Evolutionary conservation across 2,797 vertebrate genomes (phyloP), one percentile per base, ranked within the genome.

Genomic region (Serranus cabrilla): DNA sequence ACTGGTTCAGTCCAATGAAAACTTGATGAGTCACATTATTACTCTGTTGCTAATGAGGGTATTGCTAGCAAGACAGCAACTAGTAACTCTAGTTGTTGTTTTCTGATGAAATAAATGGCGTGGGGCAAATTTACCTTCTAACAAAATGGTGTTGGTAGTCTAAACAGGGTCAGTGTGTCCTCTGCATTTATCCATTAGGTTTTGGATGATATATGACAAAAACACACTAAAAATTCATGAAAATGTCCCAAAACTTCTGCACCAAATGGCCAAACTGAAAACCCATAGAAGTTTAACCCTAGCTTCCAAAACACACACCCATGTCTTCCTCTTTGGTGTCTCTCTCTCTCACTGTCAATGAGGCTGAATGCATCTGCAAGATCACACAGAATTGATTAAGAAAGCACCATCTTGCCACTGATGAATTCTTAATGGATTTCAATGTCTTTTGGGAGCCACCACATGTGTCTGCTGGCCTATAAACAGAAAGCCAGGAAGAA

Each of bases 321-420:
- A 39, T 80, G 46, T 68, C 47, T 73, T 61, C 17, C 49, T 34
- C 63, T 71, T 66, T 23, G 1, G 13, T 62, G 39, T 39, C 21
- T 63, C 27, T 27, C 27, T 27, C 45, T 70, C 37, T 50, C 58
- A 40, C 25, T 59, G 62, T 84, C 90, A 83, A 13, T 65, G 78
- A 78, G 76, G 71, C 81, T 62, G 70, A 79, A 76, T 59, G 78
- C 72, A 78, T 89, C 73, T 76, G 63, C 66, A 52, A 86, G 74
- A 92, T 93, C 90, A 92, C 88, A 93, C 76, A 72, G 91, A 91
- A 91, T 93, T 91, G 88, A 91, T 92, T 82, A 90, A 84, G 89
- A 91, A 87, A 83, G 85, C 85, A 90, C 89, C 91, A 91, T 86
- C 90, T 92, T 93, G 91, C 86, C 86, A 65, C 76, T 92, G 84